Percentiles rank a stretch among this genome's conserved stretches.
phyloP scores from a whole-genome alignment of 2,113 vertebrate species.

The Syrrhaptes paradoxus region DNA sequence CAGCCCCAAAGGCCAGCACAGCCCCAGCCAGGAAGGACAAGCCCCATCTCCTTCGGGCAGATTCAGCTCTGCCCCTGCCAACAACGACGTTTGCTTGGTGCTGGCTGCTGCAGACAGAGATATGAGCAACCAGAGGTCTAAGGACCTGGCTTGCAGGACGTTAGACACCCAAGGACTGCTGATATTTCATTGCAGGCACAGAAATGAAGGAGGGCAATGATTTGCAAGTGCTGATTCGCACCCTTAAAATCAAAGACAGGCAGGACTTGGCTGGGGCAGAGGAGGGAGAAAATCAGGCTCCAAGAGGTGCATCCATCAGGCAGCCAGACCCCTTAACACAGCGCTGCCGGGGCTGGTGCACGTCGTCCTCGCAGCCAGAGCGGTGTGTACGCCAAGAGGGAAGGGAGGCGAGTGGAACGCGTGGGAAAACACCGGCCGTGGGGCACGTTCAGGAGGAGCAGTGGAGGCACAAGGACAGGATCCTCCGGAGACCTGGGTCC shows the following conservation, averaged over 20 bases:
- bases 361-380: neutral
- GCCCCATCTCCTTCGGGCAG: neutral
- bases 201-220: conserved; percentile 11
- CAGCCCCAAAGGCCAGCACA: neutral
- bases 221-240: conserved; percentile 44
- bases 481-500: neutral
- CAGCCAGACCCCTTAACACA: neutral
- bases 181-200: conserved; percentile 36
- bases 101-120: neutral
- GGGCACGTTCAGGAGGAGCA: neutral
- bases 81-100: neutral
- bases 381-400: accelerated
- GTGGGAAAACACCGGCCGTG: accelerated
- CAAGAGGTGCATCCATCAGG: conserved; percentile 1
- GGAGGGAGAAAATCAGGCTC: neutral
- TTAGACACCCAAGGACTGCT: neutral
- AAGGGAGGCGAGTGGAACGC: neutral
- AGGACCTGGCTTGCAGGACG: conserved; percentile 6
- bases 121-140: conserved; percentile 16
- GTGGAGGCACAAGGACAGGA: neutral
- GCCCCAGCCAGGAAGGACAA: accelerated
- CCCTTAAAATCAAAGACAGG: conserved; percentile 48
- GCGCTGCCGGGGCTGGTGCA: neutral
- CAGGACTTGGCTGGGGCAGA: neutral
- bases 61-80: neutral